phyloP scores from a whole-genome alignment of 2,888 invertebrate species.

The Cryptus armator region DNA sequence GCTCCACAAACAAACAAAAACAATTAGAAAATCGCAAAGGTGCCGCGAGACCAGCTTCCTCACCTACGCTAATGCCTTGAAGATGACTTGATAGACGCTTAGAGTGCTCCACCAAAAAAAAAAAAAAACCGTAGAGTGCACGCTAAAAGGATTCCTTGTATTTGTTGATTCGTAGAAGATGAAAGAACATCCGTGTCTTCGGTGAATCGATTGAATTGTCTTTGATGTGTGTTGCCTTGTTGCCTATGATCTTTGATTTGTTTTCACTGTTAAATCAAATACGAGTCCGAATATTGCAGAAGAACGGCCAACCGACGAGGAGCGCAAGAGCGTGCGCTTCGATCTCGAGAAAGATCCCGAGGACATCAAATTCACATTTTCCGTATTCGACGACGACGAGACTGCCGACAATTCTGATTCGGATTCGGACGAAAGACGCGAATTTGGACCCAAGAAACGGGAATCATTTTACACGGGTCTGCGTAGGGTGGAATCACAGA shows the following conservation, averaged over 20 bases:
- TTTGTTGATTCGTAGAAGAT: slow-evolving; percentile 21
- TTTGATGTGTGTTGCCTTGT: slow-evolving; percentile 8
- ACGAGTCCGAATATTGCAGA: slow-evolving; percentile 75
- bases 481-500: slow-evolving; percentile 38
- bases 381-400: slow-evolving; percentile 78
- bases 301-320: slow-evolving; percentile 88
- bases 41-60: slow-evolving; percentile 14
- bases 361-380: slow-evolving; percentile 84
- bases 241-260: neutral
- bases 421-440: slow-evolving; percentile 73
- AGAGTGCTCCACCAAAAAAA: neutral
- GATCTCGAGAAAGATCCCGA: slow-evolving; percentile 86
- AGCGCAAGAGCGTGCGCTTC: slow-evolving; percentile 91
- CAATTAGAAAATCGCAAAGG: neutral
- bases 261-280: neutral
- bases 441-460: slow-evolving; percentile 2
- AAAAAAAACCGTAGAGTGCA: slow-evolving; percentile 24
- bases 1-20: neutral
- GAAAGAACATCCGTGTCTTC: neutral
- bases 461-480: slow-evolving; percentile 35
- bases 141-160: slow-evolving; percentile 13
- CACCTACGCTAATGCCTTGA: slow-evolving; percentile 10
- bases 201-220: neutral
- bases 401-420: slow-evolving; percentile 69
- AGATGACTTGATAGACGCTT: slow-evolving; percentile 2